Conservation (phyloP, 2,797 vertebrate genomes). For the Bufotes viridis region DNA sequence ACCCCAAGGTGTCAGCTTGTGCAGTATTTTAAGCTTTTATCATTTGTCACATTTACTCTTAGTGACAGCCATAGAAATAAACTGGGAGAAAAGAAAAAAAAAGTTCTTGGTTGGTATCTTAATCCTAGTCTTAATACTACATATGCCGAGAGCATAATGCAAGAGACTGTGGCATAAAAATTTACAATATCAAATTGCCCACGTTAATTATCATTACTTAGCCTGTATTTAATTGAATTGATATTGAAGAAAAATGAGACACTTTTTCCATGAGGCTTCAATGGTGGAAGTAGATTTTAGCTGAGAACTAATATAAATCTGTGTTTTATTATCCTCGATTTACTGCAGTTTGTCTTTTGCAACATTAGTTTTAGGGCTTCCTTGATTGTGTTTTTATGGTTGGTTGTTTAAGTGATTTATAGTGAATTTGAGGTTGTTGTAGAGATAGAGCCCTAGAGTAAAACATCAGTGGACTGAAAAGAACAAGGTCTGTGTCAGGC, state of each 20-base stretch:
- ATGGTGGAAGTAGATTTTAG: slow-evolving; percentile 1
- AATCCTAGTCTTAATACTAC: not conserved
- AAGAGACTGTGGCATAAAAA: not conserved
- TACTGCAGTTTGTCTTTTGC: slow-evolving; percentile 29
- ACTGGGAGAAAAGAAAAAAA: not conserved
- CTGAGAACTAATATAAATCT: slow-evolving; percentile 18
- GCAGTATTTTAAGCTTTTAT: not conserved
- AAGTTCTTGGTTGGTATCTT: not conserved
- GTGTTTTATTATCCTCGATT: slow-evolving; percentile 31
- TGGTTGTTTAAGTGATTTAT: slow-evolving; percentile 40
- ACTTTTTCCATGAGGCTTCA: slow-evolving; percentile 26
- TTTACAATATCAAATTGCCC: slow-evolving; percentile 2
- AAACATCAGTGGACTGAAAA: slow-evolving; percentile 10
- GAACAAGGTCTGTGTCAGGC: slow-evolving; percentile 6
- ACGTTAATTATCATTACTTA: slow-evolving; percentile 17
- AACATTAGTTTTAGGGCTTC: slow-evolving; percentile 38
- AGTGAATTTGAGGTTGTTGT: slow-evolving; percentile 23
- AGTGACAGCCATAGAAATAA: not conserved
- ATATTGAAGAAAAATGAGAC: slow-evolving; percentile 9
- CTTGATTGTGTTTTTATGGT: slow-evolving; percentile 40
- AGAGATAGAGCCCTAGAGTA: not conserved
- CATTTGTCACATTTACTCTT: not conserved
- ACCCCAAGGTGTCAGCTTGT: not conserved
- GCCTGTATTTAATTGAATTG: slow-evolving; percentile 11
- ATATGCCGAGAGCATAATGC: not conserved